Conservation (phyloP, 1,140 invertebrate species). For the Bombus soroeensis region DNA sequence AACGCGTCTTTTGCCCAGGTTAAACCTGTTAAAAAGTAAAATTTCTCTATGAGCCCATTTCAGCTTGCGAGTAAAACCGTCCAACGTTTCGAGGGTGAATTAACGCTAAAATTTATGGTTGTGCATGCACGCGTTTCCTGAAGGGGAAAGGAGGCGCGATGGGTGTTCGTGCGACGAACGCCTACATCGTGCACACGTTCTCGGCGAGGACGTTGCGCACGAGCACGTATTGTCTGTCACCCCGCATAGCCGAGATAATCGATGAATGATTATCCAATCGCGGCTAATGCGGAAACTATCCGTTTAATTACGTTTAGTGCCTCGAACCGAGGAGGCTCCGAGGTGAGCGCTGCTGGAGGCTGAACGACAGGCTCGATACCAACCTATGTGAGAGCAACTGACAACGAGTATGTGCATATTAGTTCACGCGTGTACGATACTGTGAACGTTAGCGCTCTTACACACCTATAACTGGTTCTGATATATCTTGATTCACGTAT, state of each 20-base stretch:
- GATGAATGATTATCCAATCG: slow-evolving; percentile 82
- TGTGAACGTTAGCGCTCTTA: not conserved
- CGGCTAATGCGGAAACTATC: slow-evolving; percentile 82
- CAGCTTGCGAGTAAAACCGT: too few relatives aligned
- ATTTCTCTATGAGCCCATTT: too few relatives aligned
- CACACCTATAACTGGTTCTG: not conserved
- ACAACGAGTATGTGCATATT: not conserved
- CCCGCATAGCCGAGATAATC: slow-evolving; percentile 75
- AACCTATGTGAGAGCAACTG: not conserved
- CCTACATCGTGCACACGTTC: not conserved
- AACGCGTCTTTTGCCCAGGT: too few relatives aligned
- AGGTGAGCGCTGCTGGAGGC: slow-evolving; percentile 63
- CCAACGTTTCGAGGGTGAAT: not conserved
- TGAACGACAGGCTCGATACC: slow-evolving; percentile 19
- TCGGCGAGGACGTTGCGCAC: not conserved
- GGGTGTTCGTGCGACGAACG: not conserved
- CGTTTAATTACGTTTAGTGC: slow-evolving; percentile 82
- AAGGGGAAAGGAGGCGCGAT: not conserved
- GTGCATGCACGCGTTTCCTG: slow-evolving; percentile 1
- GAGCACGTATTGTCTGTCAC: slow-evolving; percentile 60
- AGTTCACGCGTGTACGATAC: not conserved
- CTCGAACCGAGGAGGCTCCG: slow-evolving; percentile 73
- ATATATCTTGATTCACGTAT: not conserved
- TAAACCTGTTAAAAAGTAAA: too few relatives aligned
- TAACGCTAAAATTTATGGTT: not conserved